These are phyloP conservation scores for Ictalurus punctatus DNA, from an alignment of 2,113 vertebrate species.

Conservation along the genomic window DNA sequence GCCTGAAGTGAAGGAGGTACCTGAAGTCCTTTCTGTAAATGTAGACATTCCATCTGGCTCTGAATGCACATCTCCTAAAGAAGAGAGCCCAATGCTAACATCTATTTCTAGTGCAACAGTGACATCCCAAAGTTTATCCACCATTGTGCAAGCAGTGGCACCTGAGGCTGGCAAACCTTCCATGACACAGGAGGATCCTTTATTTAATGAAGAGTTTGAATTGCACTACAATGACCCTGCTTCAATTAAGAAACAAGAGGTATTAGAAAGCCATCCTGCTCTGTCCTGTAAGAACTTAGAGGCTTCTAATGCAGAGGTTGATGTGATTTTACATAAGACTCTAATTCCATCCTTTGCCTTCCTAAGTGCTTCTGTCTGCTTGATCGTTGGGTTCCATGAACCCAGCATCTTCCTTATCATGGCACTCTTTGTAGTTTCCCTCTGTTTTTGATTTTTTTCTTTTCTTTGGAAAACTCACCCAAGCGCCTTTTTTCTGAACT, in stretches of 20 bases:
- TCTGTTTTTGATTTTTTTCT: conserved; percentile 56
- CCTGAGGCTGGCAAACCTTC: conserved; percentile 24
- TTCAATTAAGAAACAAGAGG: conserved; percentile 13
- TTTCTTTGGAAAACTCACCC: conserved; percentile 20
- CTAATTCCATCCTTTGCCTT: conserved; percentile 59
- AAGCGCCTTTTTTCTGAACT: conserved; percentile 43
- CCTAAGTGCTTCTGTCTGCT: conserved; percentile 60
- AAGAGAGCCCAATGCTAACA: not conserved
- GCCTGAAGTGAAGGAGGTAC: conserved; percentile 35
- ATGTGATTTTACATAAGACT: conserved; percentile 43
- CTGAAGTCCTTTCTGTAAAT: conserved; percentile 42
- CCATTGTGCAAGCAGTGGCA: not conserved
- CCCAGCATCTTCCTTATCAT: conserved; percentile 63
- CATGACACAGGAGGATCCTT: conserved; percentile 13
- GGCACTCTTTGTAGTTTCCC: conserved; percentile 61
- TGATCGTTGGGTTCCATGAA: conserved; percentile 62
- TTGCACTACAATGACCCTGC: not conserved
- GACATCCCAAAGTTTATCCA: not conserved
- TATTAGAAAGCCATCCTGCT: conserved; percentile 16
- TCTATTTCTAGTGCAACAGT: not conserved
- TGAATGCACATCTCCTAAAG: not conserved
- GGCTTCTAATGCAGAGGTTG: conserved; percentile 26
- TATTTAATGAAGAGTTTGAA: not conserved
- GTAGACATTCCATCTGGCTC: conserved; percentile 12
- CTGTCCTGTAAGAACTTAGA: conserved; percentile 19